Percentiles rank a stretch among this genome's conserved stretches.
Evolutionary conservation across 2,797 vertebrate genomes (phyloP).

Genomic region (Diplodus puntazzo): DNA sequence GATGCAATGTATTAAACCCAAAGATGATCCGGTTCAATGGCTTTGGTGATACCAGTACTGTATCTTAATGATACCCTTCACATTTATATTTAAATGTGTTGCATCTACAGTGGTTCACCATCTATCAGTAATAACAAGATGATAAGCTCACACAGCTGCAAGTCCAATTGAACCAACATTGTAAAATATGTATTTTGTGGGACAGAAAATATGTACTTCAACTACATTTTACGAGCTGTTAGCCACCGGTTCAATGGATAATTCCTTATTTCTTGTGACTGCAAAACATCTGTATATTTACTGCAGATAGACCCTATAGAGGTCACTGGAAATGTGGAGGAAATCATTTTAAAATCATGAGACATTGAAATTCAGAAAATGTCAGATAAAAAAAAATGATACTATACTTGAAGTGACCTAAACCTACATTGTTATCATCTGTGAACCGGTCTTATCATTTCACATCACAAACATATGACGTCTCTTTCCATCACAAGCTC

Average conservation of each 20-base stretch:
- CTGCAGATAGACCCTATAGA: not conserved
- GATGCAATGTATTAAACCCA: not conserved
- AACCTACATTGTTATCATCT: too few species aligned
- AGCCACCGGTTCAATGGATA: not conserved
- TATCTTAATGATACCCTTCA: not conserved
- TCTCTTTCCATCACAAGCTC: not conserved
- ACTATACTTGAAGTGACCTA: too few species aligned
- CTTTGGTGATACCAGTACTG: not conserved
- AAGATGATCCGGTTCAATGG: conserved; percentile 1
- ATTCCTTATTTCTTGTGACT: not conserved
- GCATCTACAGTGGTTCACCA: not conserved
- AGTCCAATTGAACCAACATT: not conserved
- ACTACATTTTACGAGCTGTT: not conserved
- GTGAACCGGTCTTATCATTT: not conserved
- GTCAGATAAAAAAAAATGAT: not conserved
- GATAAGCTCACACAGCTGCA: not conserved
- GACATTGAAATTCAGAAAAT: not conserved
- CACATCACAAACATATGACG: not conserved
- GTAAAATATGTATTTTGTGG: not conserved
- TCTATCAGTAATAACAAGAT: not conserved
- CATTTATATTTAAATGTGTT: conserved; percentile 5
- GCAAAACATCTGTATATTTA: not conserved
- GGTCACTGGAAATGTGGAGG: not conserved
- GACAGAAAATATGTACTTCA: not conserved
- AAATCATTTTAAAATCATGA: not conserved